A percentile compares a stretch with the other conserved stretches of the same genome.
These are phyloP conservation scores for Oryzias dopingdopingensis DNA, from an alignment of 2,797 vertebrate species.

Conservation along the genomic window DNA sequence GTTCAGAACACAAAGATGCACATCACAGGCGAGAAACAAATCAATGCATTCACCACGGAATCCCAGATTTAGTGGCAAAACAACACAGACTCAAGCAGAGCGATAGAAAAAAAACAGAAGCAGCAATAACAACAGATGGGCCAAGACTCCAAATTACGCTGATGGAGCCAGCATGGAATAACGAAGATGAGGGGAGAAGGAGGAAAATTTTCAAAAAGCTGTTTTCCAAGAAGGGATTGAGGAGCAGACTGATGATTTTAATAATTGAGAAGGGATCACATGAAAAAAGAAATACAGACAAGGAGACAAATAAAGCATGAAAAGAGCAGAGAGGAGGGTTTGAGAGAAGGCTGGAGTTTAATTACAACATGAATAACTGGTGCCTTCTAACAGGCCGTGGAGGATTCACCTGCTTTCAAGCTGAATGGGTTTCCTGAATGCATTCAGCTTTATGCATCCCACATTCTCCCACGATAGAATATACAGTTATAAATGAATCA, in stretches of 20 bases:
- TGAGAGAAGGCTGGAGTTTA: constrained; percentile 46
- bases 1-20: constrained; percentile 25
- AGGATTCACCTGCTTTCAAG: constrained; percentile 52
- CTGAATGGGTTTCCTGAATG: constrained; percentile 28
- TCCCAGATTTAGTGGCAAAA: constrained; percentile 56
- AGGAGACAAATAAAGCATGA: constrained; percentile 46
- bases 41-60: constrained; percentile 40
- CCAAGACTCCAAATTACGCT: constrained; percentile 51
- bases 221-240: constrained; percentile 37
- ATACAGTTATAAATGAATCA: too few species aligned
- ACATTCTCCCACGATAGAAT: too few species aligned
- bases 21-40: constrained; percentile 49
- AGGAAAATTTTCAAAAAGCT: neutral
- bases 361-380: constrained; percentile 60
- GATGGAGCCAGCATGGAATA: constrained; percentile 37
- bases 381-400: constrained; percentile 32
- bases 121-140: constrained; percentile 69
- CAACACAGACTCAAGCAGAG: constrained; percentile 58
- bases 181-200: constrained; percentile 25
- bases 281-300: constrained; percentile 41
- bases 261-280: constrained; percentile 53
- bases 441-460: neutral
- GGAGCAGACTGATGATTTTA: constrained; percentile 48
- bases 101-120: constrained; percentile 39
- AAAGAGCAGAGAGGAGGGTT: constrained; percentile 20